phyloP scores from a whole-genome alignment of 2,888 invertebrate genomes.

The Archaeoteleia sp. region DNA sequence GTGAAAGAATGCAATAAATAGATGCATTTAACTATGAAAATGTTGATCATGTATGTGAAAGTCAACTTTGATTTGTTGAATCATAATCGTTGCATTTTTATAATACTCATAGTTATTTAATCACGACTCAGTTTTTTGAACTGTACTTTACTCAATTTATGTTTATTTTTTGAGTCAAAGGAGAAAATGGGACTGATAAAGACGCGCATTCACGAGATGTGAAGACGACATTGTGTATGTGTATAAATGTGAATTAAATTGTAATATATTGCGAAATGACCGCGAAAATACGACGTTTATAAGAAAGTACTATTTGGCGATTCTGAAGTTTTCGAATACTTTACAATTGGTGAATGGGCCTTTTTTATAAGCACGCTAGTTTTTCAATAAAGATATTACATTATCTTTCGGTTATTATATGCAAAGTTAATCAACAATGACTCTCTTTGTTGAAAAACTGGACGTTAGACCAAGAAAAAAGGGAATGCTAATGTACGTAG shows the following conservation, averaged over 20 bases:
- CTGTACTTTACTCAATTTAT: slow-evolving; percentile 41
- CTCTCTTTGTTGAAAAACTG: slow-evolving; percentile 26
- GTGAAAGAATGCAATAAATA: background rate
- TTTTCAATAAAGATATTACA: slow-evolving; percentile 17
- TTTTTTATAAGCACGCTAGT: too few species aligned
- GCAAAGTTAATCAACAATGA: too few species aligned
- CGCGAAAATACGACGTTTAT: slow-evolving; percentile 2
- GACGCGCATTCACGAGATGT: slow-evolving; percentile 28
- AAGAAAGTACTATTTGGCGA: slow-evolving; percentile 9
- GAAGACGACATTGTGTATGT: slow-evolving; percentile 61
- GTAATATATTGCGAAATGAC: slow-evolving; percentile 66
- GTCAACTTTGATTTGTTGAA: slow-evolving; percentile 34
- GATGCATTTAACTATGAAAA: slow-evolving; percentile 3
- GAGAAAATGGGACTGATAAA: slow-evolving; percentile 51
- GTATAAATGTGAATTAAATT: slow-evolving; percentile 71
- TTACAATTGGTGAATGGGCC: too few species aligned
- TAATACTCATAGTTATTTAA: slow-evolving; percentile 29
- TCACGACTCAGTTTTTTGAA: slow-evolving; percentile 4
- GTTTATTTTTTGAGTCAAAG: slow-evolving; percentile 44
- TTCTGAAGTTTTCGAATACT: slow-evolving; percentile 4
- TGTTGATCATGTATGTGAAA: slow-evolving; percentile 12
- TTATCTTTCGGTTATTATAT: too few species aligned
- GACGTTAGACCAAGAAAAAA: slow-evolving; percentile 15
- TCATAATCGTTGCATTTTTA: slow-evolving; percentile 24
- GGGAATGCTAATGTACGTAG: slow-evolving; percentile 32